phyloP scores from a whole-genome alignment of 2,888 invertebrate species.

The Caenorhabditis doughertyi region DNA sequence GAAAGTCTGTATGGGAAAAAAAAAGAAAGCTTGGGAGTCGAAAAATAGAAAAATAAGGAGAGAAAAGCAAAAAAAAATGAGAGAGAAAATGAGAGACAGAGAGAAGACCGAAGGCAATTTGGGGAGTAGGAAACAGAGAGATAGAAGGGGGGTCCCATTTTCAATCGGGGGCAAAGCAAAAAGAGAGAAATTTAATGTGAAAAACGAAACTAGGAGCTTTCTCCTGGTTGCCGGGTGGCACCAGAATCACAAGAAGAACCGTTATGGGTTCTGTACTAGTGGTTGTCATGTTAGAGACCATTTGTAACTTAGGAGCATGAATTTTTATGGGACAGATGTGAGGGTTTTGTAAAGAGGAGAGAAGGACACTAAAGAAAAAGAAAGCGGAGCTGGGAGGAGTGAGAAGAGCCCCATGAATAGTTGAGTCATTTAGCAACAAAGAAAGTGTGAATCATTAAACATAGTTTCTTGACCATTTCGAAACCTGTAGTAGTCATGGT shows the following conservation, averaged over 20 bases:
- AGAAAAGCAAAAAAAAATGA: neutral
- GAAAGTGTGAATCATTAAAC: slow-evolving; percentile 34
- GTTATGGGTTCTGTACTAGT: neutral
- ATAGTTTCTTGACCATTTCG: slow-evolving; percentile 13
- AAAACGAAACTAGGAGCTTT: slow-evolving; percentile 15
- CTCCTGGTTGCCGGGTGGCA: neutral
- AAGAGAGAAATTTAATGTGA: slow-evolving; percentile 35
- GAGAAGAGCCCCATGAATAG: slow-evolving; percentile 21
- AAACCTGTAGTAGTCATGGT: neutral
- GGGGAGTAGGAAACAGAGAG: slow-evolving; percentile 8
- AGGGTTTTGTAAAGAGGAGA: neutral
- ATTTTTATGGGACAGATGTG: slow-evolving; percentile 31
- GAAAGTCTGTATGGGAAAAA: slow-evolving; percentile 17
- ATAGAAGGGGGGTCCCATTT: slow-evolving; percentile 23
- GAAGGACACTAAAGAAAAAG: neutral
- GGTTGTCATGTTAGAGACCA: slow-evolving; percentile 6
- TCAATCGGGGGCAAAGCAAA: neutral
- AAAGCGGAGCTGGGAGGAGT: slow-evolving; percentile 15
- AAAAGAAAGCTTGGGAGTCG: neutral
- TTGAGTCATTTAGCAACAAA: slow-evolving; percentile 32
- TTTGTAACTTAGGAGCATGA: slow-evolving; percentile 8
- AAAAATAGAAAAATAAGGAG: slow-evolving; percentile 8
- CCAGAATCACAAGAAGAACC: neutral
- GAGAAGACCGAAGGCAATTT: slow-evolving; percentile 29
- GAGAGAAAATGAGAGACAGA: neutral